A percentile compares a stretch with the other conserved stretches of the same genome.
These are phyloP conservation scores for Hormiphora californensis DNA, from an alignment of 37 sponge, comb jelly and placozoan species.

Conservation along the genomic window DNA sequence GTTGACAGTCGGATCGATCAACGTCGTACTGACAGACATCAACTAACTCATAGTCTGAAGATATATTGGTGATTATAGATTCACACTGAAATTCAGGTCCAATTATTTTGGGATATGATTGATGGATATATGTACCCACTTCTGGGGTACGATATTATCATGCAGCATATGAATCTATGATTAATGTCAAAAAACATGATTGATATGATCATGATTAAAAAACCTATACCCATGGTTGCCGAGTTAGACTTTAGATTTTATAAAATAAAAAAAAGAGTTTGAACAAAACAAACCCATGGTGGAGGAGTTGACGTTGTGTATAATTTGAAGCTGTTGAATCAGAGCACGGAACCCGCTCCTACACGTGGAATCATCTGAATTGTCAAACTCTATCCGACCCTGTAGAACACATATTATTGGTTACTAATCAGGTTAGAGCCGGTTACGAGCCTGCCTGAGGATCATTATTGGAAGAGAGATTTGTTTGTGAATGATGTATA, in stretches of 20 bases:
- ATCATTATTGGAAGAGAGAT: no score
- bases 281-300: no score
- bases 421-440: no score
- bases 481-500: no score
- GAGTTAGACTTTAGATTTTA: no score
- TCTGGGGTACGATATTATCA: neutral
- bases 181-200: no score
- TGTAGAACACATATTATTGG: neutral
- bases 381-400: constrained; percentile 18
- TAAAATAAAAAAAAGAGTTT: no score
- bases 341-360: neutral
- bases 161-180: no score
- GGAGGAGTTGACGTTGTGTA: no score
- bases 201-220: no score
- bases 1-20: neutral
- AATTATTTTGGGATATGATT: neutral
- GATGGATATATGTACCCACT: neutral
- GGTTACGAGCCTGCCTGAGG: no score
- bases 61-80: neutral
- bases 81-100: neutral
- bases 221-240: no score
- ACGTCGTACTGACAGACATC: constrained; percentile 13
- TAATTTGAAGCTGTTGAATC: constrained; percentile 3
- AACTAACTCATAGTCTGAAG: neutral
- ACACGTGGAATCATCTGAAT: neutral